Conservation (phyloP, 2,888 invertebrate genomes). For the Hemithea aestivaria region DNA sequence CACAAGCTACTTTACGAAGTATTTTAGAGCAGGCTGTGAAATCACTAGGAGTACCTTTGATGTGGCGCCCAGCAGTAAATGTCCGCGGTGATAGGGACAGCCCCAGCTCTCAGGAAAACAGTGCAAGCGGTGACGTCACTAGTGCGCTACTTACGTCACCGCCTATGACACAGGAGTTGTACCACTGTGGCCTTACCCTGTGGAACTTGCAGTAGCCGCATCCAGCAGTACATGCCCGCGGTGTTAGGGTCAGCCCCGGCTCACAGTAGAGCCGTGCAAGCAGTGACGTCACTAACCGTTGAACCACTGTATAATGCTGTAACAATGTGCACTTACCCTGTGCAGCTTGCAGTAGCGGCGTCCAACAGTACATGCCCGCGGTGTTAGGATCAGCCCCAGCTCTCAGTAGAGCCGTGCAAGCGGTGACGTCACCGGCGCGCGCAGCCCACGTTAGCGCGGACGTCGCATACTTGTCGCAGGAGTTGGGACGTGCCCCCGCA, state of each 20-base stretch:
- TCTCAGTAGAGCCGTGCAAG: conserved; percentile 89
- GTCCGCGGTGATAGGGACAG: too few species aligned
- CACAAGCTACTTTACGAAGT: too few species aligned
- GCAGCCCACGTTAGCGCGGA: conserved; percentile 98
- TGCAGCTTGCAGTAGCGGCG: conserved; percentile 89
- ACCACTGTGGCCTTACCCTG: too few species aligned
- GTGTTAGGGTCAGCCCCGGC: conserved; percentile 94
- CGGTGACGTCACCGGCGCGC: conserved; percentile 91
- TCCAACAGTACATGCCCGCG: conserved; percentile 99
- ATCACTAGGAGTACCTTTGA: too few species aligned
- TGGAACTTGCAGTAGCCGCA: conserved; percentile 89
- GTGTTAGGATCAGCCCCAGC: conserved; percentile 94
- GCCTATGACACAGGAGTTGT: too few species aligned
- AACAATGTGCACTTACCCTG: too few species aligned
- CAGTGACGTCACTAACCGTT: conserved; percentile 89
- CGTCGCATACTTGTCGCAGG: conserved; percentile 98
- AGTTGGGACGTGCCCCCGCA: conserved; percentile 95
- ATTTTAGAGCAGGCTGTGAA: too few species aligned
- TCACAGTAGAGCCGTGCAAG: conserved; percentile 89
- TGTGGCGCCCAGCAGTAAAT: too few species aligned
- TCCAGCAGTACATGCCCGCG: conserved; percentile 99
- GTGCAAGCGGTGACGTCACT: too few species aligned
- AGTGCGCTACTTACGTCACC: too few species aligned
- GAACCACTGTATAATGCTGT: too few species aligned
- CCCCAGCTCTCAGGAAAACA: too few species aligned